Conservation (phyloP, 2,797 vertebrate species). For the Argentina silus region DNA sequence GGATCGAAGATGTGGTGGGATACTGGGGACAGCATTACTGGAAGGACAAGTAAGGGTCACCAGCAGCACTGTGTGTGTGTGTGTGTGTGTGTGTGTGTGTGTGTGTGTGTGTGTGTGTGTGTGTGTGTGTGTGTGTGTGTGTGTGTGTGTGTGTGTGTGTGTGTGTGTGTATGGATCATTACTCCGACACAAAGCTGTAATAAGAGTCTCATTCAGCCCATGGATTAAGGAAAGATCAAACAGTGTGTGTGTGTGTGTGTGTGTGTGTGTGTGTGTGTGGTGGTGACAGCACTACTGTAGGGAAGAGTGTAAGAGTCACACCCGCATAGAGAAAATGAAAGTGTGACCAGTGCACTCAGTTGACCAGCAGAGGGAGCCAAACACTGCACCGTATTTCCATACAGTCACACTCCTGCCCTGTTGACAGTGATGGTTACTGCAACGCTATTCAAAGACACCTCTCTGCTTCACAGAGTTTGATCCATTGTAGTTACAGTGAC, state of each 20-base stretch:
- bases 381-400: too few species aligned
- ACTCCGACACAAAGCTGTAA: conserved; percentile 1
- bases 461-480: neutral
- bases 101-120: neutral
- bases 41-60: conserved; percentile 84
- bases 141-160: neutral
- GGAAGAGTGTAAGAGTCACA: too few species aligned
- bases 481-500: neutral
- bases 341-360: too few species aligned
- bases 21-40: conserved; percentile 89
- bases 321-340: too few species aligned
- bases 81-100: conserved; percentile 5
- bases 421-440: neutral
- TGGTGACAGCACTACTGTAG: too few species aligned
- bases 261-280: too few species aligned
- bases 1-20: conserved; percentile 86
- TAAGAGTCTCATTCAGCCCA: neutral
- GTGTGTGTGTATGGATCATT: conserved; percentile 48
- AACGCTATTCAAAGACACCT: neutral
- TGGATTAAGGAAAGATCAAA: conserved; percentile 34
- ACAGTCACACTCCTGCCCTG: too few species aligned
- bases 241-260: conserved; percentile 60
- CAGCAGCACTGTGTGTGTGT: conserved; percentile 45
- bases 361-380: conserved; percentile 48
- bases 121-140: neutral